Percentiles rank a stretch among this genome's conserved stretches.
Evolutionary conservation across 2,113 vertebrate genomes (phyloP).

Genomic region (Rhynchomys soricoides): DNA sequence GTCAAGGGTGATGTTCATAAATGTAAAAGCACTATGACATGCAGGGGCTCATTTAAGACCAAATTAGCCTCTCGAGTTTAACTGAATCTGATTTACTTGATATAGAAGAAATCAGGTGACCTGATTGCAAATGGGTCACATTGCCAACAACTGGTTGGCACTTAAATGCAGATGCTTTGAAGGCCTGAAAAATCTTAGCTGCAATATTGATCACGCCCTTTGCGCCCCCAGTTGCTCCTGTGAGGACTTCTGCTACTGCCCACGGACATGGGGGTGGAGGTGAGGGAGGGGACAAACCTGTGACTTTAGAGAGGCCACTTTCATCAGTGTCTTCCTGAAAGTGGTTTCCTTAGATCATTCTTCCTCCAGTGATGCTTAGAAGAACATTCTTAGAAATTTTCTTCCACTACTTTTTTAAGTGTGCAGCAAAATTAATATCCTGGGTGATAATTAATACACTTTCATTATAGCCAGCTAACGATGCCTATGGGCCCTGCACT

Average conservation of each 20-base stretch:
- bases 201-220: not conserved
- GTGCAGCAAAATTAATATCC: not conserved
- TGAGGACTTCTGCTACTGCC: too few relatives aligned
- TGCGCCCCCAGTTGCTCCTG: accelerated
- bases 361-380: not conserved
- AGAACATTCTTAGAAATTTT: not conserved
- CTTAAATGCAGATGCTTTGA: not conserved
- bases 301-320: not conserved
- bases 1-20: not conserved
- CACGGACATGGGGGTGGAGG: not conserved
- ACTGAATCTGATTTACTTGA: not conserved
- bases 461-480: not conserved
- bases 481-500: too few relatives aligned
- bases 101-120: not conserved
- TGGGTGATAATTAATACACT: not conserved
- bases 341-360: not conserved
- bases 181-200: not conserved
- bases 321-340: not conserved
- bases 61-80: not conserved
- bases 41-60: not conserved
- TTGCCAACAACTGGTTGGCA: not conserved
- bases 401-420: not conserved
- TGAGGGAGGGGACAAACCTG: not conserved
- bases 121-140: not conserved
- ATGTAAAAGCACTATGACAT: too few relatives aligned